phyloP scores from a whole-genome alignment of 1,140 invertebrate genomes.

The Phenacoccus solenopsis region DNA sequence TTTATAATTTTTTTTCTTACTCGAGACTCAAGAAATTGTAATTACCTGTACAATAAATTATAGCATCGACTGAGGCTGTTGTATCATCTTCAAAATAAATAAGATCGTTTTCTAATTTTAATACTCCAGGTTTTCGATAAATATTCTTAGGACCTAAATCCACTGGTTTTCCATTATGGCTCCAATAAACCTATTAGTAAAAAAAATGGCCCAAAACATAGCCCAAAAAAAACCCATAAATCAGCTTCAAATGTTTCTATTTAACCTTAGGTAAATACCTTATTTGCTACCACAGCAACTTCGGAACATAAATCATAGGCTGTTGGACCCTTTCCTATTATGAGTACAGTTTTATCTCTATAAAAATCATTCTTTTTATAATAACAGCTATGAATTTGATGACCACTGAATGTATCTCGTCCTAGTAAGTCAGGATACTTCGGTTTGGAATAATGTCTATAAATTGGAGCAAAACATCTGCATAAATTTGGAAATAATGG shows the following conservation, averaged over 20 bases:
- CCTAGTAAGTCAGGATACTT: slow-evolving; percentile 43
- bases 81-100: slow-evolving; percentile 46
- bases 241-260: no score
- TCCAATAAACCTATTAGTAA: slow-evolving; percentile 29
- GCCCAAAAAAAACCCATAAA: no score
- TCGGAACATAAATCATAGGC: slow-evolving; percentile 54
- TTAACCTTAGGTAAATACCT: slow-evolving; percentile 31
- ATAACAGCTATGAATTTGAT: slow-evolving; percentile 50
- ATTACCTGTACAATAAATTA: slow-evolving; percentile 53
- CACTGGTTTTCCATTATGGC: slow-evolving; percentile 27
- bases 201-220: no score
- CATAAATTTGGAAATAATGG: no score
- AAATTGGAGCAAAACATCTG: no score
- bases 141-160: slow-evolving; percentile 27
- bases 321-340: slow-evolving; percentile 53
- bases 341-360: slow-evolving; percentile 41
- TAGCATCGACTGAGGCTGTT: slow-evolving; percentile 45
- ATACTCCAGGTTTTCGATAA: slow-evolving; percentile 25
- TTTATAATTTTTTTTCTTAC: no score
- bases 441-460: slow-evolving; percentile 48
- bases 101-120: slow-evolving; percentile 20
- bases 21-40: no score
- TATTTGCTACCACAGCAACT: slow-evolving; percentile 35
- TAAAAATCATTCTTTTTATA: slow-evolving; percentile 47
- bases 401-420: slow-evolving; percentile 43